Evolutionary conservation across 1,140 invertebrate species (phyloP).

Genomic region (Hermetia illucens): DNA sequence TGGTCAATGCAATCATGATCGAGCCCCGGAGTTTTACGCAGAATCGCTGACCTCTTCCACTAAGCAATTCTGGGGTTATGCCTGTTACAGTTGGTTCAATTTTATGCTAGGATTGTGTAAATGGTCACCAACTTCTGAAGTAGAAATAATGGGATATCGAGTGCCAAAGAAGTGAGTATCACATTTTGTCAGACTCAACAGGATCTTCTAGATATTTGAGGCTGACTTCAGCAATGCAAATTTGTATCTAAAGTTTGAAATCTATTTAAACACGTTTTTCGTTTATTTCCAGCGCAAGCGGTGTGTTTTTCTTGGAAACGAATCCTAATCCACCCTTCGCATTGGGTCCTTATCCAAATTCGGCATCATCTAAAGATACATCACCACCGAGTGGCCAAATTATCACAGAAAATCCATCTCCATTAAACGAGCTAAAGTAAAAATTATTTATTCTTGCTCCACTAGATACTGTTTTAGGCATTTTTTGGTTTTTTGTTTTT

Average conservation of each 20-base stretch:
- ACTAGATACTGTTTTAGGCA: too few species aligned
- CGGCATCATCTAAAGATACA: too few species aligned
- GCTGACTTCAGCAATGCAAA: constrained; percentile 5
- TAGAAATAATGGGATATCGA: constrained; percentile 54
- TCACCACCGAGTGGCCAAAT: too few species aligned
- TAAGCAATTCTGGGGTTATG: constrained; percentile 58
- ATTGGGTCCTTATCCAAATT: too few species aligned
- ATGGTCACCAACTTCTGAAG: constrained; percentile 30
- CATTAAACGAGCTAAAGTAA: too few species aligned
- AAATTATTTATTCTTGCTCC: too few species aligned
- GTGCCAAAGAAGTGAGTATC: too few species aligned
- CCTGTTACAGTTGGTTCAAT: constrained; percentile 45
- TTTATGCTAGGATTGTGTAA: constrained; percentile 46
- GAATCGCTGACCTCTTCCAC: constrained; percentile 51
- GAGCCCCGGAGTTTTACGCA: constrained; percentile 52
- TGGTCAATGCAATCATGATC: constrained; percentile 44
- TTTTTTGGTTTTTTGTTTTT: too few species aligned
- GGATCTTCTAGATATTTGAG: too few species aligned
- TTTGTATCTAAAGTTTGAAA: constrained; percentile 17
- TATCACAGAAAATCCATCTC: too few species aligned
- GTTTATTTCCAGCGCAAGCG: constrained; percentile 30
- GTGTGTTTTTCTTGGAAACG: constrained; percentile 43
- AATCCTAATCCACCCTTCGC: constrained; percentile 40
- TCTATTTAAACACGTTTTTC: constrained; percentile 22
- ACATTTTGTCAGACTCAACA: too few species aligned